phyloP scores from a whole-genome alignment of 2,113 vertebrate genomes.

The Halcyon malimbica region DNA sequence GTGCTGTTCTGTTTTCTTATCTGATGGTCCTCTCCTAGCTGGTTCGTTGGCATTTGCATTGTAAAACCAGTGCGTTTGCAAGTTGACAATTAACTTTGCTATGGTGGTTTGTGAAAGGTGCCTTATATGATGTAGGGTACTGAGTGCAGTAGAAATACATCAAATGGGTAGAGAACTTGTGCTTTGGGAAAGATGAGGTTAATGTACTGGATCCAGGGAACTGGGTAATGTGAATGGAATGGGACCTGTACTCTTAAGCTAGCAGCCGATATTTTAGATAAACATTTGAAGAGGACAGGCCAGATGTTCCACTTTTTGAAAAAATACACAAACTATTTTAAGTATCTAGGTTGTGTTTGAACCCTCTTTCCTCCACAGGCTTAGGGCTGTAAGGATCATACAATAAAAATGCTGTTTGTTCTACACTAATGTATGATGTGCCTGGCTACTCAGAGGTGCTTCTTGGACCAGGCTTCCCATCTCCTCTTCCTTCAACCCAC shows the following conservation, averaged over 20 bases:
- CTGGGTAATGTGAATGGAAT: not conserved
- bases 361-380: not conserved
- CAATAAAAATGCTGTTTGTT: not conserved
- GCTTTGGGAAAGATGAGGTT: not conserved
- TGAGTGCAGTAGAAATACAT: rapidly evolving
- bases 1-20: not conserved
- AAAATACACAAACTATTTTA: not conserved
- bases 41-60: not conserved
- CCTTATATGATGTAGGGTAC: rapidly evolving
- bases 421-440: not conserved
- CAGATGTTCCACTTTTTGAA: not conserved
- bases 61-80: rapidly evolving
- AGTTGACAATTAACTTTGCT: not conserved
- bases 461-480: not conserved
- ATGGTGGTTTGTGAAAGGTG: rapidly evolving
- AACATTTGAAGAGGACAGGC: not conserved
- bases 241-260: not conserved
- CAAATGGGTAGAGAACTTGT: not conserved
- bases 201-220: not conserved
- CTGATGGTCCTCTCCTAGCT: not conserved
- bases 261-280: not conserved
- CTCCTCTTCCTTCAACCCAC: not conserved
- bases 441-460: not conserved
- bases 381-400: not conserved
- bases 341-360: not conserved